A percentile compares a stretch with the other conserved stretches of the same genome.
phyloP scores from a whole-genome alignment of 2,113 vertebrate species.

The Ceratotherium simum region DNA sequence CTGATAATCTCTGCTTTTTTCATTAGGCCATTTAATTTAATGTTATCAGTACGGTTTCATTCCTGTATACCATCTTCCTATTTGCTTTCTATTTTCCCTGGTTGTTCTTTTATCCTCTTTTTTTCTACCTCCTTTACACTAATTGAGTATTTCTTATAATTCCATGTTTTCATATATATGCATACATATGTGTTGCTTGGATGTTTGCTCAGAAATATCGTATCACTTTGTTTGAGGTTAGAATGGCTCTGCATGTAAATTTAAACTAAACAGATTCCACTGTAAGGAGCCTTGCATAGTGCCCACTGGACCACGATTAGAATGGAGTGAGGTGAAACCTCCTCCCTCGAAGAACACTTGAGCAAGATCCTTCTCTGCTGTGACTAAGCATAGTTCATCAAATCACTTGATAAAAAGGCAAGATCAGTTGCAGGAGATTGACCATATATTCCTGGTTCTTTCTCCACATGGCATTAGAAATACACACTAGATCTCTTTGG shows the following conservation, averaged over 20 bases:
- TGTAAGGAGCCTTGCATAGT: too few relatives aligned
- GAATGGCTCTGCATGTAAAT: background rate
- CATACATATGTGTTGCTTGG: background rate
- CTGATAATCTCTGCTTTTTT: background rate
- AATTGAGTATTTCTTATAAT: background rate
- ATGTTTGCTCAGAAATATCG: background rate
- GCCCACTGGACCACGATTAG: background rate
- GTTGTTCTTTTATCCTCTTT: background rate
- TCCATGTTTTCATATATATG: background rate
- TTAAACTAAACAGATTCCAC: background rate
- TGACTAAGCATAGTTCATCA: background rate
- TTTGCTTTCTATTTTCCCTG: background rate
- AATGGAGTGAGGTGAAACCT: background rate
- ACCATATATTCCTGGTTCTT: background rate
- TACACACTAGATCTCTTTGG: background rate
- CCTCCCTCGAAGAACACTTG: background rate
- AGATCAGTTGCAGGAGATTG: background rate
- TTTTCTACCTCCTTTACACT: background rate
- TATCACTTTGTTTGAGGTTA: background rate
- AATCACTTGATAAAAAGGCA: background rate
- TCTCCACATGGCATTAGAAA: background rate
- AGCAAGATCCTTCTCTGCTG: background rate
- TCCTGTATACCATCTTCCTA: background rate
- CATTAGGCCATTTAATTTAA: background rate
- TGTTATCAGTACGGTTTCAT: background rate